Percentiles rank a stretch among this genome's conserved stretches.
phyloP scores from a whole-genome alignment of 2,888 invertebrate species.

The Platypus cylindrus region DNA sequence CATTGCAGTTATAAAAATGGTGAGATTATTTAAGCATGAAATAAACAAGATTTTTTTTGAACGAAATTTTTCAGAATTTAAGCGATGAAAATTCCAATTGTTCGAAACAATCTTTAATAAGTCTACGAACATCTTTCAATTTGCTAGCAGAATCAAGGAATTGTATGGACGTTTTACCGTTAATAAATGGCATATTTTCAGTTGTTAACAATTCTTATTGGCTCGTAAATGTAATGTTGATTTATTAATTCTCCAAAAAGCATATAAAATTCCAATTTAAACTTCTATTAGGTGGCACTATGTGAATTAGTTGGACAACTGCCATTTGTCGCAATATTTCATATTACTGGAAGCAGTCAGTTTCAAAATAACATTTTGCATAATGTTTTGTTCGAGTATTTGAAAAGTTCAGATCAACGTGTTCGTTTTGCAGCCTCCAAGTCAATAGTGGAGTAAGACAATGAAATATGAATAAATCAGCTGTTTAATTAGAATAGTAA shows the following conservation, averaged over 20 bases:
- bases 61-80: constrained; percentile 44
- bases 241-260: constrained; percentile 5
- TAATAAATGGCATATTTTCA: constrained; percentile 49
- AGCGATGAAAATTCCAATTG: constrained; percentile 65
- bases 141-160: constrained; percentile 50
- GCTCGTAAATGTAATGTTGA: constrained; percentile 58
- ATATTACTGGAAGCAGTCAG: constrained; percentile 37
- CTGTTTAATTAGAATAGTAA: constrained; percentile 4
- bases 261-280: neutral
- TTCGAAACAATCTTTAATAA: constrained; percentile 55
- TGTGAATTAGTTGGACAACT: constrained; percentile 48
- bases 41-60: neutral
- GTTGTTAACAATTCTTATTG: constrained; percentile 68
- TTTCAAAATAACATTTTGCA: constrained; percentile 47
- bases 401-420: constrained; percentile 65
- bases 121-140: constrained; percentile 45
- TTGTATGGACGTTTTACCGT: constrained; percentile 39
- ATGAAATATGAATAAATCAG: constrained; percentile 2
- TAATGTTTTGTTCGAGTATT: constrained; percentile 48
- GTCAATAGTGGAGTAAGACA: constrained; percentile 48
- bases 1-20: neutral
- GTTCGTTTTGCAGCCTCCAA: constrained; percentile 60
- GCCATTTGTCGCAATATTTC: constrained; percentile 44
- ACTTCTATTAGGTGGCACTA: constrained; percentile 43
- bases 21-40: neutral